phyloP scores from a whole-genome alignment of 2,797 vertebrate genomes.

The Pristis pectinata region DNA sequence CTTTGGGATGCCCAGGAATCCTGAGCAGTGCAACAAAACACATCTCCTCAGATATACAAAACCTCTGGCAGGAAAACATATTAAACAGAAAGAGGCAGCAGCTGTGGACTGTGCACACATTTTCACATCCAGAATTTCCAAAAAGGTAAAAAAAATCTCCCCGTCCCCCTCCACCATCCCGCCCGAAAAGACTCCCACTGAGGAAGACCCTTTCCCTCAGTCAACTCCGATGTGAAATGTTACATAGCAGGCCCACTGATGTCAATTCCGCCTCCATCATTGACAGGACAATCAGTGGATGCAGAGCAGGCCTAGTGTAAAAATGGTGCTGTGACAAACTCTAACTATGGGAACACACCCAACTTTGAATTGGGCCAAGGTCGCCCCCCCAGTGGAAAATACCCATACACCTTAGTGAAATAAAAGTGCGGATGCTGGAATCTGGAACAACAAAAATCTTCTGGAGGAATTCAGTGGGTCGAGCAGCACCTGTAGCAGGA shows the following conservation, averaged over 20 bases:
- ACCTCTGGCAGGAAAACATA: background rate
- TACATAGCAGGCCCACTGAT: background rate
- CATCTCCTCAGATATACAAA: background rate
- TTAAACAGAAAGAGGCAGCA: background rate
- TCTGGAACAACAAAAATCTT: too few species aligned
- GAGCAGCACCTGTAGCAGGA: too few species aligned
- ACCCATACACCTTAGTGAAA: background rate
- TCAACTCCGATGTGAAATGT: background rate
- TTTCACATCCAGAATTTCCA: background rate
- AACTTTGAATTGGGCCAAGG: background rate
- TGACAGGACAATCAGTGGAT: background rate
- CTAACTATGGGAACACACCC: background rate
- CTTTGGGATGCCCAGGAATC: background rate
- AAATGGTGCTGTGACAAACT: background rate
- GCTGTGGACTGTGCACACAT: background rate
- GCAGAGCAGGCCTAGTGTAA: background rate
- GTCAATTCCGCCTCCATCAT: background rate
- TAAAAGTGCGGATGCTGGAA: too few species aligned
- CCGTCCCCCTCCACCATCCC: background rate
- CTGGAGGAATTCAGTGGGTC: too few species aligned
- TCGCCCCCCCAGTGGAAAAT: background rate
- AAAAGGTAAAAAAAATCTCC: background rate
- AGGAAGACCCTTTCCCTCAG: background rate
- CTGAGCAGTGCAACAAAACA: background rate
- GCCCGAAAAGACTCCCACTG: background rate